Evolutionary conservation across 1,140 invertebrate genomes (phyloP).

Genomic region (Yoshiicerus persimilis): DNA sequence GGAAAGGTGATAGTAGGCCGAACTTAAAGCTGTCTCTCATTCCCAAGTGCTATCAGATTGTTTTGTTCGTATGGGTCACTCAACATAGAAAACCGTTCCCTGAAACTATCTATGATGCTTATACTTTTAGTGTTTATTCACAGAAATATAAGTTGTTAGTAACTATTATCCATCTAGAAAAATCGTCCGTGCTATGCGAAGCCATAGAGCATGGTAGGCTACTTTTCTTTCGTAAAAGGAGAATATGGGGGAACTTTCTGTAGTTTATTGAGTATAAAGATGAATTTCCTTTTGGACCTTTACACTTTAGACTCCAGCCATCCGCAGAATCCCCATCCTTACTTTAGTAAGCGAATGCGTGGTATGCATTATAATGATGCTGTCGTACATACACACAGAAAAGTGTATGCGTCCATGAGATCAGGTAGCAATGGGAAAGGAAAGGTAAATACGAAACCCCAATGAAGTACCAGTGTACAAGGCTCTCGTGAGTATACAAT

Average conservation of each 20-base stretch:
- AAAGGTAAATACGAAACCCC: not conserved
- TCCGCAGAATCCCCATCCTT: not conserved
- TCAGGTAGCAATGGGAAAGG: constrained; percentile 18
- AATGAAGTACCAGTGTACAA: not conserved
- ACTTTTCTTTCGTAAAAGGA: constrained; percentile 17
- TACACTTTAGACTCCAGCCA: constrained; percentile 17
- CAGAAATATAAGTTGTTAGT: not conserved
- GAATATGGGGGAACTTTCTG: constrained; percentile 1
- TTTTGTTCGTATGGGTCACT: not conserved
- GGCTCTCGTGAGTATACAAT: not conserved
- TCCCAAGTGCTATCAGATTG: not conserved
- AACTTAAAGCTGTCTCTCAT: not conserved
- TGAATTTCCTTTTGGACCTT: constrained; percentile 8
- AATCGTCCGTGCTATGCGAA: not conserved
- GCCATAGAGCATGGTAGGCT: not conserved
- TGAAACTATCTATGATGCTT: not conserved
- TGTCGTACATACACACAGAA: not conserved
- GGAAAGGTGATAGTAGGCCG: not conserved
- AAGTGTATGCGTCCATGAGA: not conserved
- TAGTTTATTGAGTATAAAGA: not conserved
- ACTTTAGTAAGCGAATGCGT: not conserved
- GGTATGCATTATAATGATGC: not conserved
- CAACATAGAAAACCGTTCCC: not conserved
- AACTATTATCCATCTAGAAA: not conserved
- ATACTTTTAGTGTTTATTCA: not conserved